phyloP scores from a whole-genome alignment of 2,888 invertebrate species.

The Nebria brevicollis region DNA sequence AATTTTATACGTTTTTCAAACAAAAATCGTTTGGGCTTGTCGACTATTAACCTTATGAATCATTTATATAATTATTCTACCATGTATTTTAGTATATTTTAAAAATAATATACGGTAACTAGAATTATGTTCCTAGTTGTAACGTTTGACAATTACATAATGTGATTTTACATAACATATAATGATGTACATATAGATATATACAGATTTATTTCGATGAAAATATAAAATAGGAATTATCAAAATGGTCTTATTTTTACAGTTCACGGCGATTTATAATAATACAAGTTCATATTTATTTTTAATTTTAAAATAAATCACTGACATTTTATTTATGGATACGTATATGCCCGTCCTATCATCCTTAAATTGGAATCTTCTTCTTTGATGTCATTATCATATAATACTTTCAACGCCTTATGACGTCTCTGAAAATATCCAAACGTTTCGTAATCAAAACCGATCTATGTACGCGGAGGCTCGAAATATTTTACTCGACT shows the following conservation, averaged over 20 bases:
- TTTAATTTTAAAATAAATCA: neutral
- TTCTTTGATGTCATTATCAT: slow-evolving; percentile 53
- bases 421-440: slow-evolving; percentile 51
- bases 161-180: slow-evolving; percentile 31
- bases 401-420: slow-evolving; percentile 51
- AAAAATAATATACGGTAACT: neutral
- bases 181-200: slow-evolving; percentile 29
- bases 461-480: no score
- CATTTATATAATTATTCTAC: slow-evolving; percentile 4
- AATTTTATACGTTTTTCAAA: slow-evolving; percentile 13
- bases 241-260: slow-evolving; percentile 32
- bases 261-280: slow-evolving; percentile 7
- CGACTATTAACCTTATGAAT: neutral
- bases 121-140: slow-evolving; percentile 33
- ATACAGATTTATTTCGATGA: neutral
- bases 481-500: neutral
- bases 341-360: slow-evolving; percentile 54
- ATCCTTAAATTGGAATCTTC: slow-evolving; percentile 54
- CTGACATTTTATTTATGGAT: slow-evolving; percentile 47
- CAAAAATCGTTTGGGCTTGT: neutral
- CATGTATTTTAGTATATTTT: slow-evolving; percentile 6
- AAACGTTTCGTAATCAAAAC: neutral
- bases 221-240: slow-evolving; percentile 30
- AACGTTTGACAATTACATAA: slow-evolving; percentile 28
- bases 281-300: slow-evolving; percentile 27